phyloP scores from a whole-genome alignment of 2,113 vertebrate species.

The Progne subis region DNA sequence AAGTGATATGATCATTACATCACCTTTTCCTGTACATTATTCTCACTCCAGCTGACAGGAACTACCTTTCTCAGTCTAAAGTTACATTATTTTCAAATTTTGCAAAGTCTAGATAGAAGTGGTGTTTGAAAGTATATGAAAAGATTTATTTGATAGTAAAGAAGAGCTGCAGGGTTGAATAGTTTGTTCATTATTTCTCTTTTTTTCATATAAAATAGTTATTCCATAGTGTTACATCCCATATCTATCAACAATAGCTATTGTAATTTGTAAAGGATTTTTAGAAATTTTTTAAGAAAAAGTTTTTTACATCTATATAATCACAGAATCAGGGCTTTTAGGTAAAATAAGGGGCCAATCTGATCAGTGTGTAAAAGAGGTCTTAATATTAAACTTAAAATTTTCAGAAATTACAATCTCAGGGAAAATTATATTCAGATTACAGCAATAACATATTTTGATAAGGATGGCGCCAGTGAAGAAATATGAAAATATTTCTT shows the following conservation, averaged over 20 bases:
- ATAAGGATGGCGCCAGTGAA: background rate
- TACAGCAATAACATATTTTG: background rate
- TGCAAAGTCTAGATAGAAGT: background rate
- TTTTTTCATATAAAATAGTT: background rate
- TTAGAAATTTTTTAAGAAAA: background rate
- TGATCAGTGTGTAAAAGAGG: background rate
- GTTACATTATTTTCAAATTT: constrained; percentile 33
- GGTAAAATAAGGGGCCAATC: background rate
- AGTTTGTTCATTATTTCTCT: background rate
- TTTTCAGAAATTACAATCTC: background rate
- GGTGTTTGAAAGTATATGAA: background rate
- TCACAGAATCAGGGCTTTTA: background rate
- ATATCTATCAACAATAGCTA: background rate
- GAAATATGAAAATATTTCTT: background rate
- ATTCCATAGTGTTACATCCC: background rate
- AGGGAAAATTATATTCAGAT: background rate
- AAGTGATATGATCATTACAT: constrained; percentile 92
- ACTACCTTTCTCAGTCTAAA: constrained; percentile 66
- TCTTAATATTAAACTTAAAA: background rate
- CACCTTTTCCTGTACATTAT: constrained; percentile 89
- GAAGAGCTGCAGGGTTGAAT: background rate
- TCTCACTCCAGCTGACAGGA: constrained; percentile 77
- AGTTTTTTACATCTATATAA: background rate
- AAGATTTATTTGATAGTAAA: background rate
- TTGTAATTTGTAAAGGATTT: background rate